Percentiles rank a stretch among this genome's conserved stretches.
These are phyloP conservation scores for Drosophila virilis DNA, from an alignment of 1,140 invertebrate species.

Conservation along the genomic window DNA sequence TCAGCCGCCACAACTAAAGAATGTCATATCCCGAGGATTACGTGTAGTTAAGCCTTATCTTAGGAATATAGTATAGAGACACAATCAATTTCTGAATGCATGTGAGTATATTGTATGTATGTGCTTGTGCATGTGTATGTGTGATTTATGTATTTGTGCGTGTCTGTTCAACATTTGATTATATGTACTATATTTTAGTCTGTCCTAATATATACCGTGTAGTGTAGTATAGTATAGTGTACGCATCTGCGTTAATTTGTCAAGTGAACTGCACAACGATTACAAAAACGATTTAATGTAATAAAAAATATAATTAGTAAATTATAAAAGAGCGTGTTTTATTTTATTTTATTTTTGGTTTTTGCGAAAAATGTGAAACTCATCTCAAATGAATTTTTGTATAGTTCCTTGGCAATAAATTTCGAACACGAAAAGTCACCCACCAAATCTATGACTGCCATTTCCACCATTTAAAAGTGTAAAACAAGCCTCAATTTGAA, in stretches of 20 bases:
- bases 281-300: slow-evolving; percentile 70
- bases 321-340: slow-evolving; percentile 49
- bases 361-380: background rate
- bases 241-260: slow-evolving; percentile 27
- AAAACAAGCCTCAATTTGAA: too few relatives aligned
- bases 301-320: slow-evolving; percentile 69
- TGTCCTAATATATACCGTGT: slow-evolving; percentile 31
- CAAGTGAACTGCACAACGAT: slow-evolving; percentile 69
- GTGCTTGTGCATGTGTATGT: slow-evolving; percentile 25
- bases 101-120: slow-evolving; percentile 21
- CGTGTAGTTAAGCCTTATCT: slow-evolving; percentile 32
- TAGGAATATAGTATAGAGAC: background rate
- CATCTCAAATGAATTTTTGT: too few relatives aligned
- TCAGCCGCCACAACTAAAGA: slow-evolving; percentile 30
- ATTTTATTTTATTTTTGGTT: background rate
- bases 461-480: too few relatives aligned
- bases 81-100: background rate
- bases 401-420: background rate
- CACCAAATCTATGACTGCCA: too few relatives aligned
- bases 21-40: background rate
- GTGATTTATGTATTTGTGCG: background rate
- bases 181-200: slow-evolving; percentile 45
- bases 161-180: slow-evolving; percentile 15
- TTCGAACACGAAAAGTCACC: too few relatives aligned
- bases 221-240: background rate